Evolutionary conservation across 2,797 vertebrate species (phyloP).

Genomic region (Percopsis omiscomaycus): DNA sequence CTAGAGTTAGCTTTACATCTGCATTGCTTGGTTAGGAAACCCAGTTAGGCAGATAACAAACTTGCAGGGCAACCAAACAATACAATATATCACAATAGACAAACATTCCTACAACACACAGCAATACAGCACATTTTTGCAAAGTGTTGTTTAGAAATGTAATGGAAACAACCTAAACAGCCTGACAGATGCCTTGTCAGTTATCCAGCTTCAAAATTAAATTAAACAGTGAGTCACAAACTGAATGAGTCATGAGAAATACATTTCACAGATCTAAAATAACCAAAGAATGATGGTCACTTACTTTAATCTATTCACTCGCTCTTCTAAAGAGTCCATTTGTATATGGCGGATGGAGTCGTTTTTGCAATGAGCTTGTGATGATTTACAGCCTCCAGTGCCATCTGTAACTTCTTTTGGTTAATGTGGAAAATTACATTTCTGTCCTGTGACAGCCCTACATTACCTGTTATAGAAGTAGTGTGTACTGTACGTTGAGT

Average conservation of each 20-base stretch:
- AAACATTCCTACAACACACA: neutral
- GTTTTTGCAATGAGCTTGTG: conserved; percentile 22
- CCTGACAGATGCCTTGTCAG: conserved; percentile 50
- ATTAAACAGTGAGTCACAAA: conserved; percentile 45
- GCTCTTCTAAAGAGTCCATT: neutral
- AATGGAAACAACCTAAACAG: conserved; percentile 38
- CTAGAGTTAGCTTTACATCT: too few relatives aligned
- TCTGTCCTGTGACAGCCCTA: too few relatives aligned
- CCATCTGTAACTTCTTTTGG: too few relatives aligned
- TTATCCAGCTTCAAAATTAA: conserved; percentile 51
- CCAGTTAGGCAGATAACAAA: neutral
- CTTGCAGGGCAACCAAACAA: neutral
- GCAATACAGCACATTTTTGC: conserved; percentile 29
- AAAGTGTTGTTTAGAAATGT: conserved; percentile 38
- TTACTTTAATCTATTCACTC: conserved; percentile 47
- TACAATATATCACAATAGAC: conserved; percentile 11
- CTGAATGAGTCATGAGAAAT: conserved; percentile 51
- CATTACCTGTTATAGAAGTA: too few relatives aligned
- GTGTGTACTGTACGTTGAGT: too few relatives aligned
- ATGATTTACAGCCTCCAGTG: too few relatives aligned
- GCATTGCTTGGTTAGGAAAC: too few relatives aligned
- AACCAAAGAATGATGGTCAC: conserved; percentile 52
- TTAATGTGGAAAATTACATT: too few relatives aligned
- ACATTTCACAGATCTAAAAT: conserved; percentile 27
- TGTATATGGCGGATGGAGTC: conserved; percentile 10